Evolutionary conservation across 2,113 vertebrate species (phyloP).

Genomic region (Sylvilagus bachmani): DNA sequence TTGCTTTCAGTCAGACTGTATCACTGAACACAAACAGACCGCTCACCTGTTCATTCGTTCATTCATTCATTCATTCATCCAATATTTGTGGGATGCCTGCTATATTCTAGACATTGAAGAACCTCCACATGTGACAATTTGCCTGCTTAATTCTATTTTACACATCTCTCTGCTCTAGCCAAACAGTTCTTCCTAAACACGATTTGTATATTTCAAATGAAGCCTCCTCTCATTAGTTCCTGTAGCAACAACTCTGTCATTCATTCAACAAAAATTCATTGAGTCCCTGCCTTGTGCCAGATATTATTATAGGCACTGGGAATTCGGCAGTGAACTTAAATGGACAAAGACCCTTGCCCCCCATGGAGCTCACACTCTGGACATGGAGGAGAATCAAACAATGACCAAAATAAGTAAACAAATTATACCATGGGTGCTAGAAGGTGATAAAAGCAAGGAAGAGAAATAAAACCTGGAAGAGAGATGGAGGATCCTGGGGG

Average conservation of each 20-base stretch:
- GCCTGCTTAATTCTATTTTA: neutral
- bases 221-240: neutral
- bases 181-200: neutral
- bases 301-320: neutral
- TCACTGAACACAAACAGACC: neutral
- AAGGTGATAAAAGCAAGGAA: neutral
- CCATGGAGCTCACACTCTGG: constrained; percentile 1
- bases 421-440: neutral
- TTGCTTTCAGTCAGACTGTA: neutral
- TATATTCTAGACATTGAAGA: constrained; percentile 21
- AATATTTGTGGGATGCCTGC: neutral
- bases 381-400: constrained; percentile 2
- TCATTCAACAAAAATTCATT: constrained; percentile 19
- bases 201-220: neutral
- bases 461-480: constrained; percentile 25
- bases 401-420: constrained; percentile 27
- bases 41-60: neutral
- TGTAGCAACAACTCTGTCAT: constrained; percentile 31
- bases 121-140: neutral
- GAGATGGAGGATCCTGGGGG: neutral
- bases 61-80: neutral
- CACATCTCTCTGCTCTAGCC: neutral
- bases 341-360: neutral
- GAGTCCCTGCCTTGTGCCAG: neutral
- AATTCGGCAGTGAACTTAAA: neutral